Conservation (phyloP, 2,113 vertebrate species). For the Glaucidium brasilianum region DNA sequence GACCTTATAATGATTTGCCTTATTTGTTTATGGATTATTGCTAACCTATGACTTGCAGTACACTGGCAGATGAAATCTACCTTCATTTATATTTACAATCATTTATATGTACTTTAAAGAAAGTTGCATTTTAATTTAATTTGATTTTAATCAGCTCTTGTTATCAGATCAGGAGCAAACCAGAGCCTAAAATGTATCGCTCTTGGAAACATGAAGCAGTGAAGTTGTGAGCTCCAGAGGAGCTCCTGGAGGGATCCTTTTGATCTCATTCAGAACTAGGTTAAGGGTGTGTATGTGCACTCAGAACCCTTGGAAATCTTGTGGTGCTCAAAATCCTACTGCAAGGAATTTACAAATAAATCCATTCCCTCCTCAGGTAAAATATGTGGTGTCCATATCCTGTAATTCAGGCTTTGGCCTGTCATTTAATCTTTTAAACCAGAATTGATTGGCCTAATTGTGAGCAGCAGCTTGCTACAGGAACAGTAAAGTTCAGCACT, state of each 20-base stretch:
- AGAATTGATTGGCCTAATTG: neutral
- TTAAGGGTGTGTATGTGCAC: neutral
- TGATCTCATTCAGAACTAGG: neutral
- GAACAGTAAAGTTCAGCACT: neutral
- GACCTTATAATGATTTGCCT: neutral
- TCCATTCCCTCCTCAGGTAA: neutral
- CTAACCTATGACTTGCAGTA: neutral
- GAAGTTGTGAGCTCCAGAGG: neutral
- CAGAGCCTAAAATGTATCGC: neutral
- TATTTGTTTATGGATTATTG: neutral
- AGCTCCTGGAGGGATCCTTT: neutral
- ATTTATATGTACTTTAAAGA: neutral
- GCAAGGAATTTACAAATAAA: neutral
- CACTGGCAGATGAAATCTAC: neutral
- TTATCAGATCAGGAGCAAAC: neutral
- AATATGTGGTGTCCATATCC: neutral
- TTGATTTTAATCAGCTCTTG: neutral
- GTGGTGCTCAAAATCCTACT: neutral
- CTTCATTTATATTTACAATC: neutral
- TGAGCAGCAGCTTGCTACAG: neutral
- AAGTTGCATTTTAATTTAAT: neutral
- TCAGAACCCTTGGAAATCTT: neutral
- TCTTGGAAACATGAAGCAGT: neutral
- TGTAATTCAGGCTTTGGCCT: neutral
- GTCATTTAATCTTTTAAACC: neutral